These are phyloP conservation scores for Delia radicum DNA, from an alignment of 1,140 invertebrate species.

Conservation along the genomic window DNA sequence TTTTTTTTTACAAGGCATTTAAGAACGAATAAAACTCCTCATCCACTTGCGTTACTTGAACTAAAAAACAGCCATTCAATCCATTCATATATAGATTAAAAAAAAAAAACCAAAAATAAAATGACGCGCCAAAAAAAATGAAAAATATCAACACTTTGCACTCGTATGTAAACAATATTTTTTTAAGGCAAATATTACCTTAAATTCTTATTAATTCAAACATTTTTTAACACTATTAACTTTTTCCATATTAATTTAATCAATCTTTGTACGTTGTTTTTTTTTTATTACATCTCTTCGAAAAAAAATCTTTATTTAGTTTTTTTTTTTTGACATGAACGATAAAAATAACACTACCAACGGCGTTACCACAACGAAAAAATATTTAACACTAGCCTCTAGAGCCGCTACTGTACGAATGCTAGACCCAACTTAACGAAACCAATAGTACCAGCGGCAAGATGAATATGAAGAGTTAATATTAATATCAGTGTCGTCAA, in stretches of 20 bases:
- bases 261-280: neutral
- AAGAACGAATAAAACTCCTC: no score
- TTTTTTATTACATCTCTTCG: neutral
- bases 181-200: neutral
- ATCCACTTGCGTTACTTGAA: no score
- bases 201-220: neutral
- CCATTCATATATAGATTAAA: no score
- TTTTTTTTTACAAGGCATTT: no score
- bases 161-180: conserved; percentile 2
- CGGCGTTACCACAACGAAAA: conserved; percentile 18
- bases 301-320: neutral
- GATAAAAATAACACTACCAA: neutral
- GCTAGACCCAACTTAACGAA: conserved; percentile 22
- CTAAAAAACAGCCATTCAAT: no score
- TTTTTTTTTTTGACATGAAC: neutral
- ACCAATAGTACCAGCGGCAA: neutral
- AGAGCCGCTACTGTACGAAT: conserved; percentile 24
- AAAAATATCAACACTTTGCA: neutral
- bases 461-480: neutral
- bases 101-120: no score
- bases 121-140: conserved; percentile 8
- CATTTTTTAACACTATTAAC: neutral
- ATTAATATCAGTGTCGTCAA: no score
- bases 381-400: conserved; percentile 9
- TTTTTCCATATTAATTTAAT: neutral